Percentiles rank a stretch among this genome's conserved stretches.
Evolutionary conservation across 1,140 invertebrate genomes (phyloP).

Genomic region (Ostrea edulis): DNA sequence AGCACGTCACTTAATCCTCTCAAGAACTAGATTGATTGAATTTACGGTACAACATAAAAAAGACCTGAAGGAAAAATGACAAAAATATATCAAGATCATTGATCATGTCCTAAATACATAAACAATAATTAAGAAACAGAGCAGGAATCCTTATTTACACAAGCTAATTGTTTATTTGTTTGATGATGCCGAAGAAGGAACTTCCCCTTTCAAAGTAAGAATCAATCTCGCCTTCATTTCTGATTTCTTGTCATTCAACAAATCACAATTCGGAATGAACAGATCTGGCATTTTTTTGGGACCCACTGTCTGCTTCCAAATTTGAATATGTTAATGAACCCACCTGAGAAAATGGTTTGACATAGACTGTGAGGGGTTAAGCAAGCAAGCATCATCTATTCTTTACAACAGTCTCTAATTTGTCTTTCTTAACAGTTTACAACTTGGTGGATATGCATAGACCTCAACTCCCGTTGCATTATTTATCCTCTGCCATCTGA

Average conservation of each 20-base stretch:
- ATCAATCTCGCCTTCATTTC: neutral
- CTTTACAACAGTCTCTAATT: neutral
- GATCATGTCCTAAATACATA: neutral
- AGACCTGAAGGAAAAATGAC: neutral
- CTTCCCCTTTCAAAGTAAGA: neutral
- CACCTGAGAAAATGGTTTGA: neutral
- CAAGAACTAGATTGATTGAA: too few species aligned
- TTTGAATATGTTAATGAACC: conserved; percentile 1
- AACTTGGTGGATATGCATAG: neutral
- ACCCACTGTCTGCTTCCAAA: conserved; percentile 9
- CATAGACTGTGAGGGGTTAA: neutral
- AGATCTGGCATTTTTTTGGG: neutral
- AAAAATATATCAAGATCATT: neutral
- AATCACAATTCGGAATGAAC: neutral
- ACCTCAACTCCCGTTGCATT: neutral
- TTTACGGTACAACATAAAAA: too few species aligned
- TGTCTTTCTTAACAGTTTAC: neutral
- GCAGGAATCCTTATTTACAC: neutral
- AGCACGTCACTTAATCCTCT: too few species aligned
- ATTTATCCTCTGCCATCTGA: neutral
- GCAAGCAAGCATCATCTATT: neutral
- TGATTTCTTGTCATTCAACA: neutral
- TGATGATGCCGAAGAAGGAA: neutral
- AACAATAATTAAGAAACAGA: neutral
- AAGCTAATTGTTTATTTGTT: neutral